phyloP scores from a whole-genome alignment of 2,113 vertebrate species.

The Cyprinodon brontotheroides region DNA sequence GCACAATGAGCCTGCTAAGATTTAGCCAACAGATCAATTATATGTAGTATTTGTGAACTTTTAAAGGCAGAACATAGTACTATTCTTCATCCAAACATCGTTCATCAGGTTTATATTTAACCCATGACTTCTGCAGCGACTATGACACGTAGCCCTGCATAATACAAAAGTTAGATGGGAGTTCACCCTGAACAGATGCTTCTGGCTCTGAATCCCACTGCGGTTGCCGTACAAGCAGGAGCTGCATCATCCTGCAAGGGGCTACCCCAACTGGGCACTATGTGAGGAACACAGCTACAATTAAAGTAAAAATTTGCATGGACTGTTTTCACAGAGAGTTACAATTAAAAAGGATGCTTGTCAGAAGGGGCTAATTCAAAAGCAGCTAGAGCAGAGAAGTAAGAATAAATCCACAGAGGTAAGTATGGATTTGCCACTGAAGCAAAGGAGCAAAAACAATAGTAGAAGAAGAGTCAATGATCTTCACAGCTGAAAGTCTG shows the following conservation, averaged over 20 bases:
- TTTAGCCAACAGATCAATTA: slow-evolving; percentile 33
- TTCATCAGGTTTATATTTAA: slow-evolving; percentile 13
- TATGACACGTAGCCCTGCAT: slow-evolving; percentile 57
- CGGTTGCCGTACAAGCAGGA: slow-evolving; percentile 33
- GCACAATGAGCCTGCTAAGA: slow-evolving; percentile 31
- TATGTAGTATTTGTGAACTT: slow-evolving; percentile 40
- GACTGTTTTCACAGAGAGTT: slow-evolving; percentile 30
- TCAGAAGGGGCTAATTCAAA: slow-evolving; percentile 37
- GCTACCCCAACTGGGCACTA: slow-evolving; percentile 19
- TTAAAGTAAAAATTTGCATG: slow-evolving; percentile 34
- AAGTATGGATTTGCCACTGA: slow-evolving; percentile 55
- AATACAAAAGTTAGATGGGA: slow-evolving; percentile 51
- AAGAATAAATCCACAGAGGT: slow-evolving; percentile 47
- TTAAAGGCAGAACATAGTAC: slow-evolving; percentile 46
- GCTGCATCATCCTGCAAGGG: slow-evolving; percentile 18
- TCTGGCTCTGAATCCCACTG: slow-evolving; percentile 43
- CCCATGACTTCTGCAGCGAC: slow-evolving; percentile 24
- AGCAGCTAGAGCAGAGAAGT: slow-evolving; percentile 22
- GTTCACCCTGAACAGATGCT: slow-evolving; percentile 40
- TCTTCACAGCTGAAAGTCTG: slow-evolving; percentile 28
- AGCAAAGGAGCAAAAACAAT: slow-evolving; percentile 50
- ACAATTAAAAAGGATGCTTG: slow-evolving; percentile 49
- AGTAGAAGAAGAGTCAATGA: slow-evolving; percentile 20
- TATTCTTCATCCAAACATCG: slow-evolving; percentile 27
- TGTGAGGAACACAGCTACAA: slow-evolving; percentile 29